Conservation (phyloP, 2,797 vertebrate genomes). For the Ammospiza maritima region DNA sequence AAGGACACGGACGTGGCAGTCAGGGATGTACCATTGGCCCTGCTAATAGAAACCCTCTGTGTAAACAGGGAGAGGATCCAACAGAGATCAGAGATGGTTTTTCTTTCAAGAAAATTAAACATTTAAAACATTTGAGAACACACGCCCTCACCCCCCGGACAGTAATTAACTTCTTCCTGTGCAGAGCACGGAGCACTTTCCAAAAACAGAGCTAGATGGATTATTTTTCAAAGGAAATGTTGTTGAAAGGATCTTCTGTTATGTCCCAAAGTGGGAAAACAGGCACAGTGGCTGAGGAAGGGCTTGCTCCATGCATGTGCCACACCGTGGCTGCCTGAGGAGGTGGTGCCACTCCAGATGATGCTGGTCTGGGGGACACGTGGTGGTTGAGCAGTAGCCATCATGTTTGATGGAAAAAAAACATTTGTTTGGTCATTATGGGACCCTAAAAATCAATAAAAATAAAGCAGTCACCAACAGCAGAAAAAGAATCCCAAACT, state of each 20-base stretch:
- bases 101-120: slow-evolving; percentile 79
- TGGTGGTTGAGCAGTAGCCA: neutral
- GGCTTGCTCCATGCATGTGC: slow-evolving; percentile 4
- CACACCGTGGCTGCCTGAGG: neutral
- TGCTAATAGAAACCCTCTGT: slow-evolving; percentile 76
- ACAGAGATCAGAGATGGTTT: slow-evolving; percentile 72
- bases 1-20: neutral
- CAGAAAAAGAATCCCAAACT: neutral
- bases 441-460: neutral
- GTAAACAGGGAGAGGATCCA: slow-evolving; percentile 73
- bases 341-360: neutral
- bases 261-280: slow-evolving; percentile 70
- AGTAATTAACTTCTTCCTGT: slow-evolving; percentile 83
- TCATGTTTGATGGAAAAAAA: neutral
- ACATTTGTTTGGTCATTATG: neutral
- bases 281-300: neutral
- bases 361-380: neutral
- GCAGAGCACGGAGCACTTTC: slow-evolving; percentile 71
- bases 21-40: slow-evolving; percentile 42
- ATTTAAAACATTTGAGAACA: slow-evolving; percentile 75
- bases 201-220: slow-evolving; percentile 78
- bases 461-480: neutral
- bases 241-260: slow-evolving; percentile 76
- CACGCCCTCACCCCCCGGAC: slow-evolving; percentile 71
- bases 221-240: slow-evolving; percentile 85